These are phyloP conservation scores for Gastrophysa polygoni DNA, from an alignment of 2,888 invertebrate genomes.

Conservation along the genomic window DNA sequence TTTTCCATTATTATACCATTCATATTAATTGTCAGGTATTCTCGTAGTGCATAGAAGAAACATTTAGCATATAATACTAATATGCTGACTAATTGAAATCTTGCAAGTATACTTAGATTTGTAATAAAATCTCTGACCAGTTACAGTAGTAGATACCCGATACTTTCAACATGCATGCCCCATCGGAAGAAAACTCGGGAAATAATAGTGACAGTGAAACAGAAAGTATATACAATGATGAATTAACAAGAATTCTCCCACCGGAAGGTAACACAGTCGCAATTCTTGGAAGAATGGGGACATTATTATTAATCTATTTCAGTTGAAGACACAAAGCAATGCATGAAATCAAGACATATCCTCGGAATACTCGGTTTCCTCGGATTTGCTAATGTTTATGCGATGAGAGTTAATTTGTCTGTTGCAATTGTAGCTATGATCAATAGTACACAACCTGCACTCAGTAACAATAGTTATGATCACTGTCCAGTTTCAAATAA, in stretches of 20 bases:
- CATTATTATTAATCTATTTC: slow-evolving; percentile 35
- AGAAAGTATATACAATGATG: slow-evolving; percentile 50
- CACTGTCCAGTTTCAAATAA: slow-evolving; percentile 63
- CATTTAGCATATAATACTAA: neutral
- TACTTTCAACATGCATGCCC: slow-evolving; percentile 36
- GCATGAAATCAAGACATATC: slow-evolving; percentile 75
- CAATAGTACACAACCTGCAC: slow-evolving; percentile 67
- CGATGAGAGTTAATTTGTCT: slow-evolving; percentile 88
- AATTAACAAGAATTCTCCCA: slow-evolving; percentile 54
- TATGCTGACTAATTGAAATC: neutral
- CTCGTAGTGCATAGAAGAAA: neutral
- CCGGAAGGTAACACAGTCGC: slow-evolving; percentile 51
- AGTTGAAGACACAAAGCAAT: slow-evolving; percentile 69
- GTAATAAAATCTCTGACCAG: neutral
- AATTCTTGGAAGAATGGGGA: neutral
- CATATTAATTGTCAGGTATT: too few species aligned
- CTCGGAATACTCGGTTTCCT: slow-evolving; percentile 85
- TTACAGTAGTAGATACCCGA: neutral
- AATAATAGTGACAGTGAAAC: slow-evolving; percentile 41
- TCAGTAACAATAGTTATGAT: slow-evolving; percentile 66
- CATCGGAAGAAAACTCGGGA: slow-evolving; percentile 35
- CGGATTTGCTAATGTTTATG: slow-evolving; percentile 88
- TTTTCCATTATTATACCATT: too few species aligned
- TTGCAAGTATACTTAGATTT: neutral
- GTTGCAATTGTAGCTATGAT: slow-evolving; percentile 97